These are phyloP conservation scores for Mactra quadrangularis DNA, from an alignment of 1,140 invertebrate genomes.

Conservation along the genomic window DNA sequence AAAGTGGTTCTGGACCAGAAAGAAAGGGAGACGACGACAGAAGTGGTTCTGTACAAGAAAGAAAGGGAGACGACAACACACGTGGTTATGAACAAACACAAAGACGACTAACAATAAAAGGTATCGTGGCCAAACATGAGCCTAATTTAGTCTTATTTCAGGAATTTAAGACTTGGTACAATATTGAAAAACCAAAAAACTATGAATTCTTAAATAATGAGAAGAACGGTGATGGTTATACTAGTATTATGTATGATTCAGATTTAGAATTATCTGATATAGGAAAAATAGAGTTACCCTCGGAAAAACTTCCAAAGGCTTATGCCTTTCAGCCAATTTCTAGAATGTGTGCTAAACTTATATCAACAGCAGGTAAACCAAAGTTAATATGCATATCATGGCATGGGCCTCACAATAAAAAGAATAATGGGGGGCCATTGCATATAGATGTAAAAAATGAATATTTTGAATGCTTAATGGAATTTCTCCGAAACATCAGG, in stretches of 20 bases:
- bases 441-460: constrained; percentile 12
- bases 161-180: constrained; percentile 38
- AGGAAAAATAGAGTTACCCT: neutral
- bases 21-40: no score
- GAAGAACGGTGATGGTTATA: no score
- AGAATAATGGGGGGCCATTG: neutral
- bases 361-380: neutral
- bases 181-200: constrained; percentile 18
- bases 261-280: constrained; percentile 5
- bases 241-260: constrained; percentile 36
- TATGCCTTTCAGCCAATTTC: constrained; percentile 9
- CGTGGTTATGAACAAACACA: no score
- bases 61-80: no score
- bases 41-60: no score
- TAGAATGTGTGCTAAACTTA: neutral
- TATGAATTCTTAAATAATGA: constrained; percentile 20
- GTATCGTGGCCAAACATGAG: constrained; percentile 12
- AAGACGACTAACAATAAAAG: constrained; percentile 9
- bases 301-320: constrained; percentile 7
- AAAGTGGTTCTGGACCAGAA: constrained; percentile 3
- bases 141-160: constrained; percentile 43
- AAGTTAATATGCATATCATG: constrained; percentile 29
- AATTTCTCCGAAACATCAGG: constrained; percentile 14
- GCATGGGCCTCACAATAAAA: constrained; percentile 16
- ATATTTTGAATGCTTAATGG: constrained; percentile 30